Percentiles rank a stretch among this genome's conserved stretches.
Evolutionary conservation across 2,888 invertebrate genomes (phyloP).

Genomic region (Anarsia innoxiella): DNA sequence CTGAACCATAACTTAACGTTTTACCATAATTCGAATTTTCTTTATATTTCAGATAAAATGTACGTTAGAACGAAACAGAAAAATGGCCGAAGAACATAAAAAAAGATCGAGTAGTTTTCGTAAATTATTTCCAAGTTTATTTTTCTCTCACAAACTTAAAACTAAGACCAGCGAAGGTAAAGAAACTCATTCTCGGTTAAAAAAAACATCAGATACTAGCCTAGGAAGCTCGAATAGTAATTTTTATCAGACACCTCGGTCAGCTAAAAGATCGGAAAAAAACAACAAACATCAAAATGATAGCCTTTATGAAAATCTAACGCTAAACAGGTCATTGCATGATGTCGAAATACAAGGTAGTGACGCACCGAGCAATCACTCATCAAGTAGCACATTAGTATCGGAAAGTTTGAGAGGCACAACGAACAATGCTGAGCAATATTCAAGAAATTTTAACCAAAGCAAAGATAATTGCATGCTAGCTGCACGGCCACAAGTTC

Average conservation of each 20-base stretch:
- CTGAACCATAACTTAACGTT: too few species aligned
- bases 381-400: conserved; percentile 59
- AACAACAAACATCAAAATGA: too few species aligned
- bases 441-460: neutral
- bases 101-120: conserved; percentile 56
- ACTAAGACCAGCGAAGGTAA: too few species aligned
- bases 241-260: conserved; percentile 52
- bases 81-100: conserved; percentile 50
- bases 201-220: too few species aligned
- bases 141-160: conserved; percentile 52
- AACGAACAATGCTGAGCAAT: conserved; percentile 24
- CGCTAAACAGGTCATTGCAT: too few species aligned
- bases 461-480: neutral
- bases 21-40: too few species aligned
- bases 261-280: conserved; percentile 33
- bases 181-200: too few species aligned
- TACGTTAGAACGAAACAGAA: too few species aligned
- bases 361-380: conserved; percentile 43
- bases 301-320: too few species aligned
- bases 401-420: conserved; percentile 45
- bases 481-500: conserved; percentile 40
- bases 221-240: conserved; percentile 40
- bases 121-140: conserved; percentile 54
- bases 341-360: conserved; percentile 23
- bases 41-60: too few species aligned